Conservation (phyloP, 35 echinoderm and acorn worm species). For the Stichopus chloronotus region DNA sequence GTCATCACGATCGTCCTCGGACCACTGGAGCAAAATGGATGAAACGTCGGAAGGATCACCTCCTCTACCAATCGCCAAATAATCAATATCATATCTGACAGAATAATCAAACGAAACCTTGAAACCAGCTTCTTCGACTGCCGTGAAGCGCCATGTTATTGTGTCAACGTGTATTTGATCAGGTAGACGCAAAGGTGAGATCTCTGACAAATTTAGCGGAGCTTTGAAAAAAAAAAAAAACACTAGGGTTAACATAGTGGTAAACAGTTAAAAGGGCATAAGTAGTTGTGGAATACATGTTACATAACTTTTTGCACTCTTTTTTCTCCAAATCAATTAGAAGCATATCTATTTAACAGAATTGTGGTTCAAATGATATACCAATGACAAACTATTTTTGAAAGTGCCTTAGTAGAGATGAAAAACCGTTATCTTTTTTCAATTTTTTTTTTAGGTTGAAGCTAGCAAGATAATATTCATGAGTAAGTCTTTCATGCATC, state of each 20-base stretch:
- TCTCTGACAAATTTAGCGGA: background rate
- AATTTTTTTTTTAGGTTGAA: too few relatives aligned
- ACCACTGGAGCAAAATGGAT: conserved; percentile 5
- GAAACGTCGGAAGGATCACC: background rate
- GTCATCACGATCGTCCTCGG: background rate
- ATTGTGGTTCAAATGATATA: too few relatives aligned
- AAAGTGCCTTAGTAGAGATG: too few relatives aligned
- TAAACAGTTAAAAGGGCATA: background rate
- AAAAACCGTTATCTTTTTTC: too few relatives aligned
- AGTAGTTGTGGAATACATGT: too few relatives aligned
- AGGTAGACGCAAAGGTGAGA: background rate
- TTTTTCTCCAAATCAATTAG: too few relatives aligned
- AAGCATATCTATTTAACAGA: too few relatives aligned
- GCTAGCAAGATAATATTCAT: too few relatives aligned
- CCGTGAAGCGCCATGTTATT: background rate
- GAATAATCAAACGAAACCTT: background rate
- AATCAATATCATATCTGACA: background rate
- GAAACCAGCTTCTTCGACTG: background rate
- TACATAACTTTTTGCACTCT: too few relatives aligned
- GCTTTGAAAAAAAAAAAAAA: background rate
- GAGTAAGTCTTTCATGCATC: too few relatives aligned
- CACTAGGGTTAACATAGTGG: background rate
- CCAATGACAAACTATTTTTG: too few relatives aligned
- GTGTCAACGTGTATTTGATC: background rate
- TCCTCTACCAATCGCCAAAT: background rate